A percentile compares a stretch with the other conserved stretches of the same genome.
Conservation (phyloP, 2,113 vertebrate species). For the Axis porcinus region DNA sequence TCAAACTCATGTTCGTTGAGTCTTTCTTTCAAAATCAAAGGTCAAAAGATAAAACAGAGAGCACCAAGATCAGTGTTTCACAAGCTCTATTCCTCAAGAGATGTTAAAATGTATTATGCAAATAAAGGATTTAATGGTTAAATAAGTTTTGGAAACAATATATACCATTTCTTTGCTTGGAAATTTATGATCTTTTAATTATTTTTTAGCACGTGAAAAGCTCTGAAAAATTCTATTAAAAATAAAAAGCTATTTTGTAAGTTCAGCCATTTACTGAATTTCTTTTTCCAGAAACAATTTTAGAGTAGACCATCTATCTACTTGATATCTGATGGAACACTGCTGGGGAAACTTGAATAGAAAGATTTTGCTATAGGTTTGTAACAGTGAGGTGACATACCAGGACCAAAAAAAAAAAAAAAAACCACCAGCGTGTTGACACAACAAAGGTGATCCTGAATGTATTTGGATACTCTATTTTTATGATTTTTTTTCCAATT, state of each 20-base stretch:
- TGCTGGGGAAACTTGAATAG: neutral
- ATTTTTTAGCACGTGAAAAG: neutral
- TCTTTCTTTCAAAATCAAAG: conserved; percentile 33
- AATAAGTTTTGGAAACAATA: neutral
- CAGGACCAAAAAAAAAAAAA: neutral
- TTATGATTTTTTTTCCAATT: neutral
- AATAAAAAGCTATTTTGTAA: neutral
- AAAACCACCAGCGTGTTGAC: neutral
- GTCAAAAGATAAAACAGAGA: neutral
- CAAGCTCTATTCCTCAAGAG: conserved; percentile 7
- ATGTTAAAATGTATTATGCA: neutral
- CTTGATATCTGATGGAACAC: neutral
- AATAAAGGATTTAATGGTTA: neutral
- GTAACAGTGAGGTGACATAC: neutral
- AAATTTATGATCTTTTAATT: neutral
- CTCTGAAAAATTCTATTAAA: neutral
- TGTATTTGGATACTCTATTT: neutral
- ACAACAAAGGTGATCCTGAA: neutral
- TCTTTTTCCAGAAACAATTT: neutral
- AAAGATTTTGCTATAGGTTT: conserved; percentile 2
- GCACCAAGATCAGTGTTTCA: neutral
- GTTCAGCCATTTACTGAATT: neutral
- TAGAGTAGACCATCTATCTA: neutral
- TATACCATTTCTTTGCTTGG: neutral
- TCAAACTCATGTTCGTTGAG: neutral